Conservation (phyloP, 2,113 vertebrate species). For the Chaenocephalus aceratus region DNA sequence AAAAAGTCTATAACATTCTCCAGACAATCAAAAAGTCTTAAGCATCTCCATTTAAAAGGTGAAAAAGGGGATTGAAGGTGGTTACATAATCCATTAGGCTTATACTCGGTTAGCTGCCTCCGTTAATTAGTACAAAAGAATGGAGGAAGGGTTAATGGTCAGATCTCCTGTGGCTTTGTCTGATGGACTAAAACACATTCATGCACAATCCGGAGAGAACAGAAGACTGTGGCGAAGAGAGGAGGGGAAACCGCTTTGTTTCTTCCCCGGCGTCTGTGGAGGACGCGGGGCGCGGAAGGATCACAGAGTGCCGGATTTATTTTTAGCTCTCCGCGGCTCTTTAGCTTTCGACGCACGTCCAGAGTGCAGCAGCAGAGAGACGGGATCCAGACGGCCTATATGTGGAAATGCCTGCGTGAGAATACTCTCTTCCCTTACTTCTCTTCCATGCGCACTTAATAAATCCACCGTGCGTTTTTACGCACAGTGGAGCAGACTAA, state of each 20-base stretch:
- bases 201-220: conserved; percentile 44
- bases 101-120: conserved; percentile 32
- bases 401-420: conserved; percentile 58
- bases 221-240: conserved; percentile 17
- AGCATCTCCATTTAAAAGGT: conserved; percentile 12
- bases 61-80: conserved; percentile 7
- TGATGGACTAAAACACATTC: conserved; percentile 52
- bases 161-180: conserved; percentile 35
- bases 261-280: conserved; percentile 66
- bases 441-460: conserved; percentile 13
- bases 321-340: conserved; percentile 79
- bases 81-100: conserved; percentile 53
- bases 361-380: conserved; percentile 78
- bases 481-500: conserved; percentile 38
- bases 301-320: conserved; percentile 77
- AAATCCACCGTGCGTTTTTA: conserved; percentile 40
- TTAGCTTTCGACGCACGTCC: conserved; percentile 85
- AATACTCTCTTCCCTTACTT: conserved; percentile 18
- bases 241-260: conserved; percentile 53
- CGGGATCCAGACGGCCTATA: conserved; percentile 67
- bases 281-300: conserved; percentile 64
- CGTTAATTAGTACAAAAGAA: conserved; percentile 7
- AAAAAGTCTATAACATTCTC: neutral
- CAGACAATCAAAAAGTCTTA: conserved; percentile 19
- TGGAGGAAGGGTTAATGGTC: conserved; percentile 34